Conservation (phyloP, 2,888 invertebrate genomes). For the Calameuta pallipes region DNA sequence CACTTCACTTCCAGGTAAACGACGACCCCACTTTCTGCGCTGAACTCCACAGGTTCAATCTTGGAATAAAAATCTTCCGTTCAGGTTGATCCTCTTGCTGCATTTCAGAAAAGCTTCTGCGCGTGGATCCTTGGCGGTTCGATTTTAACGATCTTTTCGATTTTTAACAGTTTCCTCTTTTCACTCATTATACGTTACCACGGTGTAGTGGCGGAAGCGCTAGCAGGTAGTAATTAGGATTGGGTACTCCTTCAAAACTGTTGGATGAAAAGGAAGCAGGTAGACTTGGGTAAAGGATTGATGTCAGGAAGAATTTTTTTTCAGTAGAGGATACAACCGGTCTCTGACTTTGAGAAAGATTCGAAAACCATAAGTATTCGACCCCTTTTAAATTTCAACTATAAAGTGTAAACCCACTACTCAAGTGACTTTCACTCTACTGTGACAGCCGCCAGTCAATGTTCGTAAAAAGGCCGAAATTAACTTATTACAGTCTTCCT, state of each 20-base stretch:
- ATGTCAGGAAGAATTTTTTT: neutral
- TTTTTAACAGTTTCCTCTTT: neutral
- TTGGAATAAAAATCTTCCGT: neutral
- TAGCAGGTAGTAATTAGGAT: neutral
- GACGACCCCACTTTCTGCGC: neutral
- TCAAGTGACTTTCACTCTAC: neutral
- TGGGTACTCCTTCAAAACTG: neutral
- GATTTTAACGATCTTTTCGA: neutral
- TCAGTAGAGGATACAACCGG: neutral
- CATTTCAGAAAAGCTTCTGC: neutral
- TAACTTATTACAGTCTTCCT: neutral
- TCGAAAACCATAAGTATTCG: neutral
- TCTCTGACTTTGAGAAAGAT: neutral
- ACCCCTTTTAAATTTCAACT: neutral
- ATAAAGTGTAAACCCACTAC: neutral
- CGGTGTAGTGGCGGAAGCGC: neutral
- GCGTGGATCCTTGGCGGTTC: neutral
- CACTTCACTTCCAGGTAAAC: constrained; percentile 26
- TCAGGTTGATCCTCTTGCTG: neutral
- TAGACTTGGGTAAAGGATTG: neutral
- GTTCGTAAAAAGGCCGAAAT: neutral
- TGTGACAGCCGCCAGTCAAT: neutral
- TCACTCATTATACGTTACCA: neutral
- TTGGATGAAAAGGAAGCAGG: neutral
- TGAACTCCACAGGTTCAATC: neutral